Evolutionary conservation across 2,797 vertebrate species (phyloP), one percentile per base, ranked within the genome.

Genomic region (Clamator glandarius): DNA sequence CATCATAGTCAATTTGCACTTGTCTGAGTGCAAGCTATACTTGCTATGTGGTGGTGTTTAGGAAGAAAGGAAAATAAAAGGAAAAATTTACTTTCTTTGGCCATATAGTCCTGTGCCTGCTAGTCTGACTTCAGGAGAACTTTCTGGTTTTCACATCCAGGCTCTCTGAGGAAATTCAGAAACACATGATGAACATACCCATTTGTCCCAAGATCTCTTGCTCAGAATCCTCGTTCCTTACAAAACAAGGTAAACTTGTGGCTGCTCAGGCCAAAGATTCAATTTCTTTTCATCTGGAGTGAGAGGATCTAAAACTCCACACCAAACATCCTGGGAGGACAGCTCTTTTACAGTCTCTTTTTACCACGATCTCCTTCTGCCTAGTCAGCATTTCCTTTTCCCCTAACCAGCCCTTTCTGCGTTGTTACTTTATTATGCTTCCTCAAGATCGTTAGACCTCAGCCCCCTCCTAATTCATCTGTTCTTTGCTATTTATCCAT

Each of bases 301-400:
- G 61, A 74, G 48, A 79, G 55, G 41, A 67, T 66, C 39, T 75
- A 61, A 75, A 81, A 46, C 36, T 46, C 42, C 51, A 68, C 64
- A 78, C 10, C 36, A 54, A 86, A 81, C 31, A 72, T 81, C 76
- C 35, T 69, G 35, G 36, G 36, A 91, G 44, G 39, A 75, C 66
- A 93, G n/a, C 51, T 88, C 57, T 82, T 77, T 48, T 55, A 12
- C 62, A 48, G 51, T 78, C 28, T 93, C 23, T 64, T 89, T 48
- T 91, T 86, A 73, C 42, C 33, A n/a, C 28, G 17, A 74, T 86
- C 77, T 86, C 35, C 66, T 87, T 64, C 75, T 95, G 92, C 87
- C 84, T 73, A 81, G 79, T 92, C 94, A 96, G 94, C 94, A 82
- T 90, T 96, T 96, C 90, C 87, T 91, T 95, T 96, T 95, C 91